Evolutionary conservation across 1,140 invertebrate genomes (phyloP), one percentile per base, ranked within the genome.

Genomic region (Battus philenor): DNA sequence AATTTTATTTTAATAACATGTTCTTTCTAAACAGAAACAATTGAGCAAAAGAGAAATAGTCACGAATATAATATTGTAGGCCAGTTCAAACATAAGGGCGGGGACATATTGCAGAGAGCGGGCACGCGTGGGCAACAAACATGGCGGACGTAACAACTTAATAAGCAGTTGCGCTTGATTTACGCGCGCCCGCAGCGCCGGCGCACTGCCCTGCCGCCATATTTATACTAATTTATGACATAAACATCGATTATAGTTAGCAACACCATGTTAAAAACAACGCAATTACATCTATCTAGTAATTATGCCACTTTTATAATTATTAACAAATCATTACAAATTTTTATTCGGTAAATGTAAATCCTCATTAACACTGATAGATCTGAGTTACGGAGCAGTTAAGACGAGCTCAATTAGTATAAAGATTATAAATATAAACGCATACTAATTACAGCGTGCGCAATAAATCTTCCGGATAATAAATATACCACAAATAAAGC

Each of bases 141-240:
- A 78, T 78, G 76, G 75, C 73, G 60, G 69, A 51, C 65, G 45
- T 73, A 78, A 84, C 80, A 75, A 80, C 77, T 80, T 84, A 84
- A 84, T 84, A 84, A 78, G 77, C 66, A 67, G 77, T 73, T 80
- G 68, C 54, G 63, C 52, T 68, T 80, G 77, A 84, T 84, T 80
- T 81, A 80, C 76, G 73, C 69, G 56, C 54, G 77, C 80, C 63
- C 66, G 68, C 70, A 77, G 79, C 80, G 80, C 80, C 77, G 75
- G 74, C 75, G 76, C 74, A 66, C 49, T 66, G 60, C 54, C 50
- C 43, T 44, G 54, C 69, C 61, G 51, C 58, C 66, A 68, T 73
- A 73, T 74, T 79, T 81, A 69, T 73, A 81, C 80, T 78, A 84
- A 84, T 84, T 79, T 78, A 84, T 69, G 67, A 80, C 71, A 73